phyloP scores from a whole-genome alignment of 2,888 invertebrate genomes.

The Phlogophora meticulosa region DNA sequence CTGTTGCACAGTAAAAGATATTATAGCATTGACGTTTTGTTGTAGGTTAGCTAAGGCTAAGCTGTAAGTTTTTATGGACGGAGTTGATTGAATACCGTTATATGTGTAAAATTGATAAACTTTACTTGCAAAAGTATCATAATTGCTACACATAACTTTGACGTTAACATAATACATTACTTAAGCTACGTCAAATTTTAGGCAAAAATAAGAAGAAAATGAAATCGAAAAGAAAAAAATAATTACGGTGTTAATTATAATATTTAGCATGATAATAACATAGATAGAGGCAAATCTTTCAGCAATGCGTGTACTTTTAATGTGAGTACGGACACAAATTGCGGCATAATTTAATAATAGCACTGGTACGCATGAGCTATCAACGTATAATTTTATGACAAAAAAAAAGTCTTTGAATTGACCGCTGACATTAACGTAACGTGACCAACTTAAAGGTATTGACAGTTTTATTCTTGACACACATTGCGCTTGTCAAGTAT shows the following conservation, averaged over 20 bases:
- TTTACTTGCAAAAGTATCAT: not conserved
- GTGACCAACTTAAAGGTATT: constrained; percentile 50
- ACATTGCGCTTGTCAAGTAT: constrained; percentile 35
- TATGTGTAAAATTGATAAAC: not conserved
- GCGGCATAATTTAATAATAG: constrained; percentile 71
- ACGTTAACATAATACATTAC: constrained; percentile 1
- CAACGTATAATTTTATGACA: constrained; percentile 57
- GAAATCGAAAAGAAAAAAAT: constrained; percentile 3
- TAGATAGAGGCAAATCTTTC: constrained; percentile 65
- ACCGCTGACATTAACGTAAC: constrained; percentile 70
- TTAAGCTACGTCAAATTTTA: constrained; percentile 5
- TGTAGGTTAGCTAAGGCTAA: not conserved
- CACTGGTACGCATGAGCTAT: constrained; percentile 65
- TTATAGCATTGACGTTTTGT: not conserved
- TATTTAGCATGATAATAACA: constrained; percentile 29
- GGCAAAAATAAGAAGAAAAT: constrained; percentile 32
- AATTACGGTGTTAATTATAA: constrained; percentile 18
- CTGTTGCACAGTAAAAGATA: constrained; percentile 58
- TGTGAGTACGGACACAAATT: constrained; percentile 66
- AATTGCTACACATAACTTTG: not conserved
- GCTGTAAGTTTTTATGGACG: not conserved
- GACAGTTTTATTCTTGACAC: constrained; percentile 52
- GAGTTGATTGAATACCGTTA: not conserved
- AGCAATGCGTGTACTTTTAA: constrained; percentile 66
- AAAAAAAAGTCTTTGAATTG: constrained; percentile 64